A percentile compares a stretch with the other conserved stretches of the same genome.
phyloP scores from a whole-genome alignment of 2,888 invertebrate species.

The Lydus trimaculatus region DNA sequence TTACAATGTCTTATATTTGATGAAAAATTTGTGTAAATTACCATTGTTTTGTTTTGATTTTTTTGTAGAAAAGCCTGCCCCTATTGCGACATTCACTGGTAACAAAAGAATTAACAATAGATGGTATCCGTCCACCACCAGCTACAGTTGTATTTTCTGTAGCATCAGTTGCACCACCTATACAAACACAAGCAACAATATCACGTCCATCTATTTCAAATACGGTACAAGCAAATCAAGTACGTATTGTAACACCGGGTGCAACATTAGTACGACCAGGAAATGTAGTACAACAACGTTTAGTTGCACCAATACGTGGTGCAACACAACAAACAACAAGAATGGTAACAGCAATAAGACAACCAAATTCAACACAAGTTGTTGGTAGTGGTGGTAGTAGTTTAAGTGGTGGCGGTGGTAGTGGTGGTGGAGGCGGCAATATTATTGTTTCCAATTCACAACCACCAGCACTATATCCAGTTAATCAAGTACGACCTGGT shows the following conservation, averaged over 20 bases:
- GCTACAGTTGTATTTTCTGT: conserved; percentile 71
- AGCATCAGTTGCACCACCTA: conserved; percentile 59
- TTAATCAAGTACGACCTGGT: conserved; percentile 39
- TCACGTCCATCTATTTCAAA: conserved; percentile 31
- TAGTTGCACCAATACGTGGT: conserved; percentile 62
- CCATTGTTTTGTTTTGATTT: background rate
- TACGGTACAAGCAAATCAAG: conserved; percentile 64
- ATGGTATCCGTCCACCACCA: conserved; percentile 92
- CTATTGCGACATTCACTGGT: conserved; percentile 89
- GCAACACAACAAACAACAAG: conserved; percentile 52
- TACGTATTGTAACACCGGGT: conserved; percentile 68
- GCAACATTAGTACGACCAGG: conserved; percentile 63
- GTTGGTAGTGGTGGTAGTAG: conserved; percentile 2
- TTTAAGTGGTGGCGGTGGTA: background rate
- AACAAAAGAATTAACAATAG: conserved; percentile 89
- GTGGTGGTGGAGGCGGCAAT: conserved; percentile 29
- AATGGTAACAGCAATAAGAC: conserved; percentile 57
- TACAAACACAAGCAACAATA: conserved; percentile 50
- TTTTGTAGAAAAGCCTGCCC: conserved; percentile 89
- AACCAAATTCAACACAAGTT: conserved; percentile 44
- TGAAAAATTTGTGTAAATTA: too few relatives aligned
- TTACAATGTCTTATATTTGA: too few relatives aligned
- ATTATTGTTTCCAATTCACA: conserved; percentile 59
- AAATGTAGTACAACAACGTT: conserved; percentile 65
- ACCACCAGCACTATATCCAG: conserved; percentile 60